Evolutionary conservation across 2,888 invertebrate genomes (phyloP).

Genomic region (Spisula solida): DNA sequence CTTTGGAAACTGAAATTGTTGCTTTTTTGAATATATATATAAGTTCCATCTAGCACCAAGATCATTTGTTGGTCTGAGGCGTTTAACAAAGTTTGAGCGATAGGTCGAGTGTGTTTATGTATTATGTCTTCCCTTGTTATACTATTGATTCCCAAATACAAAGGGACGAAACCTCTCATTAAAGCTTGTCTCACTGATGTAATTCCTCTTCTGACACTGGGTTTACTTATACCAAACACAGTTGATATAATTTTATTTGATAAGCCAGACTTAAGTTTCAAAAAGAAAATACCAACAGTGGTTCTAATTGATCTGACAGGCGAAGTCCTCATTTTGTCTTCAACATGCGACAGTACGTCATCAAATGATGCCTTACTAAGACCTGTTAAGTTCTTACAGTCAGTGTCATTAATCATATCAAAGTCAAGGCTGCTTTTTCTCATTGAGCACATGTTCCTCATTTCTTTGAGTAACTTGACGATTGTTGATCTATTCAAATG

Average conservation of each 20-base stretch:
- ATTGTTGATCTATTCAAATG: too few relatives aligned
- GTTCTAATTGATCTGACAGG: conserved; percentile 48
- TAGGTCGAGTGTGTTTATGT: conserved; percentile 48
- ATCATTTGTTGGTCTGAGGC: conserved; percentile 10
- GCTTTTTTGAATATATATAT: too few relatives aligned
- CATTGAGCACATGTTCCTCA: too few relatives aligned
- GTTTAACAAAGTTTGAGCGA: conserved; percentile 56
- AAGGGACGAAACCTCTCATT: too few relatives aligned
- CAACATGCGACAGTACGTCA: background rate
- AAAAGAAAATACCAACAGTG: conserved; percentile 57
- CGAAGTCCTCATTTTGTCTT: conserved; percentile 40
- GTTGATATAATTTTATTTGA: conserved; percentile 61
- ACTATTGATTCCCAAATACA: too few relatives aligned
- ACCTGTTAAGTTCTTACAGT: too few relatives aligned
- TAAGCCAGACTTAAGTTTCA: conserved; percentile 58
- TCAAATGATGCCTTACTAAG: too few relatives aligned
- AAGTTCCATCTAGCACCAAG: too few relatives aligned
- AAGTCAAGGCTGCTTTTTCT: too few relatives aligned
- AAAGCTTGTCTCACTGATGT: conserved; percentile 48
- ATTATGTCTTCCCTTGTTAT: too few relatives aligned
- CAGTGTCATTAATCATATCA: too few relatives aligned
- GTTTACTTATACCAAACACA: conserved; percentile 52
- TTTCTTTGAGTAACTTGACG: too few relatives aligned
- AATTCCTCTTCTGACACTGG: conserved; percentile 61
- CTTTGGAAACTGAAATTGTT: conserved; percentile 65